These are phyloP conservation scores for Phyllostomus hastatus DNA, from an alignment of 2,113 vertebrate species.

Conservation along the genomic window DNA sequence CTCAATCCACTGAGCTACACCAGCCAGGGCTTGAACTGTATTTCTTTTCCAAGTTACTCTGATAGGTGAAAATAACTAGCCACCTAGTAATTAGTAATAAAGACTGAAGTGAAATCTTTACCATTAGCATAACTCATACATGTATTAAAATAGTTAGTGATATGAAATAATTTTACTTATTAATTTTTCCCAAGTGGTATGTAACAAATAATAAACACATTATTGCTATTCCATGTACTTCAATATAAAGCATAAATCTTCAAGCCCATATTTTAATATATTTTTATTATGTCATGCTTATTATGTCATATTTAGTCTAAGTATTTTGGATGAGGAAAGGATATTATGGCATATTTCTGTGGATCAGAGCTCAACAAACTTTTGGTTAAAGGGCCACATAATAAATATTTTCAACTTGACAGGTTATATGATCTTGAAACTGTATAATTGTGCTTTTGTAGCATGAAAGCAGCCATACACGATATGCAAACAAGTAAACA, in stretches of 20 bases:
- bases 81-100: conserved; percentile 51
- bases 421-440: not conserved
- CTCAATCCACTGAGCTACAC: no score
- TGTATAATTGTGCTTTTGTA: not conserved
- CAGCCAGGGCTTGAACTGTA: no score
- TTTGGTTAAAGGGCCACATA: not conserved
- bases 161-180: conserved; percentile 22
- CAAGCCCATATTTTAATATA: conserved; percentile 24
- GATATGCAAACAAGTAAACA: not conserved
- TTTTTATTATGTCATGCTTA: not conserved
- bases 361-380: not conserved
- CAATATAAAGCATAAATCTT: conserved; percentile 15
- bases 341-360: not conserved
- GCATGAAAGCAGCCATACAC: not conserved
- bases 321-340: not conserved
- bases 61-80: conserved; percentile 45
- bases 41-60: conserved; percentile 49
- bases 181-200: conserved; percentile 14
- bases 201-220: conserved; percentile 18
- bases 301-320: not conserved
- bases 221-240: not conserved
- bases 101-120: conserved; percentile 44
- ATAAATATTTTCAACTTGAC: conserved; percentile 30
- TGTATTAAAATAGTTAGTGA: conserved; percentile 38
- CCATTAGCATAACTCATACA: conserved; percentile 13